Conservation (phyloP, 2,113 vertebrate species). For the Corydoras maculifer region DNA sequence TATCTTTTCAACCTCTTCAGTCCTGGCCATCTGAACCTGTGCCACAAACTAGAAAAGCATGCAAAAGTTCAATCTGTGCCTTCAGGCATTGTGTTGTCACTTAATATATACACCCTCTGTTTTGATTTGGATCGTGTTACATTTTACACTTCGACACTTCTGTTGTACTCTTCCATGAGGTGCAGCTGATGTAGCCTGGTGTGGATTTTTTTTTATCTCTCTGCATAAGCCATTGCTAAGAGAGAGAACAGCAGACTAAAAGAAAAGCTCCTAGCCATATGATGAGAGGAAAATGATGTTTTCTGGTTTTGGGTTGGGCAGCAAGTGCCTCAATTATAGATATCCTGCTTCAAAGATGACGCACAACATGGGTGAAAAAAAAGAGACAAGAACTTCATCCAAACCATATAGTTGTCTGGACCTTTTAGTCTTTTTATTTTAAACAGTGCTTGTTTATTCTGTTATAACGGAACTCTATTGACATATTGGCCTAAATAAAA, state of each 20-base stretch:
- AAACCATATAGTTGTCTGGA: slow-evolving; percentile 16
- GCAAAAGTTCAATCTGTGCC: slow-evolving; percentile 8
- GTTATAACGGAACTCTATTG: not conserved
- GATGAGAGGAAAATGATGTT: slow-evolving; percentile 39
- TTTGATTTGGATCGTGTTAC: not conserved
- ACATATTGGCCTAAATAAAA: no score
- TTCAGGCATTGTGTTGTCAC: not conserved
- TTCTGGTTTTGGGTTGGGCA: slow-evolving; percentile 30
- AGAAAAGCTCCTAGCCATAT: not conserved
- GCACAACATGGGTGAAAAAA: slow-evolving; percentile 17
- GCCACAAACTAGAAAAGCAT: not conserved
- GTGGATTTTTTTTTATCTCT: slow-evolving; percentile 15
- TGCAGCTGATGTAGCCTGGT: not conserved
- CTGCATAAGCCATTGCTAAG: slow-evolving; percentile 5
- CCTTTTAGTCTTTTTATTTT: not conserved
- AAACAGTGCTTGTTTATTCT: not conserved
- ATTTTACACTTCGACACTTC: not conserved
- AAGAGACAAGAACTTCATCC: slow-evolving; percentile 18
- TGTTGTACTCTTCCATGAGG: slow-evolving; percentile 3
- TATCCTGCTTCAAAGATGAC: slow-evolving; percentile 24
- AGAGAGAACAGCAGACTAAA: not conserved
- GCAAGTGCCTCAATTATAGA: slow-evolving; percentile 41
- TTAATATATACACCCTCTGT: not conserved
- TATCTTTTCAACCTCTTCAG: slow-evolving; percentile 10
- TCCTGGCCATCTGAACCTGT: slow-evolving; percentile 3